Base-by-base conservation (phyloP, 2,888 invertebrate genomes). In the Cheilosia urbana region DNA sequence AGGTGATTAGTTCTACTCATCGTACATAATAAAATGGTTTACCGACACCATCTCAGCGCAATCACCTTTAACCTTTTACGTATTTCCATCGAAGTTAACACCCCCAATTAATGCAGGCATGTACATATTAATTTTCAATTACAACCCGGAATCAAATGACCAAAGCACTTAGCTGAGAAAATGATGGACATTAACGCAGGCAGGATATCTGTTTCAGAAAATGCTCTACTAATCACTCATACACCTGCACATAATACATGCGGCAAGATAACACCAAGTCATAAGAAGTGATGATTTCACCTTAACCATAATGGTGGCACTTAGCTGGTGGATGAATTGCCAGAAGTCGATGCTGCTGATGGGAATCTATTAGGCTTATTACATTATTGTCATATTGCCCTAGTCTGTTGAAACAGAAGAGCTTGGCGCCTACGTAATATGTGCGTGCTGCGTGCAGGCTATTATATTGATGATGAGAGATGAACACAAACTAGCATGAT, bases 301-400 rank as follows among this genome's bases (percentile, higher is more conserved):
- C 71, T 84, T 71, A 80, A 75, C 69, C 75, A 65, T 84, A 84
- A 84, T 71, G 84, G 80, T 53, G 69, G 58, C 73, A 84, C 69
- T 78, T 71, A 66, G 53, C 65, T 82, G 13, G 47, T 55, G 49
- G 47, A 81, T 58, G 58, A 65, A 69, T 58, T 57, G 57, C 49
- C 51, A 80, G 68, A 42, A 75, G 55, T 68, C 68, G 57, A 55
- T 37, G 42, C 27, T 49, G 62, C 49, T 57, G 84, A 76, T 62
- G 80, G 79, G 73, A 51, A 68, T 75, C 80, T 69, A 81, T 72
- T 72, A 75, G 24, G 66, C 75, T 76, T 83, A 79, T 83, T 83
- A 73, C 79, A 79, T 82, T 77, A 82, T 72, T 77, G 81, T 69
- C 45, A 57, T 75, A 76, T 75, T 75, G 65, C 76, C 69, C 45